Conservation (phyloP, 1,140 invertebrate genomes). For the Heliconius congener region DNA sequence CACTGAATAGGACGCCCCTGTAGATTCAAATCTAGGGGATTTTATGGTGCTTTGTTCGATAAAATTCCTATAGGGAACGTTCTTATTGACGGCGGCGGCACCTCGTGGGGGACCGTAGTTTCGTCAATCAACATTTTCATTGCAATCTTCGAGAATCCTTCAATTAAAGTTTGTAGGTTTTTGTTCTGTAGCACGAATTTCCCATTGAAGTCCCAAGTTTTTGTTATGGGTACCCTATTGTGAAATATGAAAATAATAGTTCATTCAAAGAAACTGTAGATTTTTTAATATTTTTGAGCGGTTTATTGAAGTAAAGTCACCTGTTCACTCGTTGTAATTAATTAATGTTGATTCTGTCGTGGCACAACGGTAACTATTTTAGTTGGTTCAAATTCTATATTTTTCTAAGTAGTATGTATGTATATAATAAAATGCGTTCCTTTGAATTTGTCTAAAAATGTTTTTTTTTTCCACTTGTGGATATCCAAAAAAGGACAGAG, state of each 20-base stretch:
- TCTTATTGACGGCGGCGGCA: conserved; percentile 30
- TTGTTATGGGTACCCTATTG: not conserved
- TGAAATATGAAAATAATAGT: conserved; percentile 12
- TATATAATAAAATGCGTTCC: no score
- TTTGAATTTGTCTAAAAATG: no score
- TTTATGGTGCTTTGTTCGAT: conserved; percentile 40
- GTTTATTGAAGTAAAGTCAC: conserved; percentile 8
- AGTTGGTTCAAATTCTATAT: no score
- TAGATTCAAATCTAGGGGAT: conserved; percentile 37
- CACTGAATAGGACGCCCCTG: conserved; percentile 37
- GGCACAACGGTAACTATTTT: no score
- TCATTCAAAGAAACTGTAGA: not conserved
- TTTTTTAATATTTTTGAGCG: conserved; percentile 6
- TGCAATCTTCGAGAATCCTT: conserved; percentile 26
- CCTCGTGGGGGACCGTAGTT: conserved; percentile 28
- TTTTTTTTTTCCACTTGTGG: no score
- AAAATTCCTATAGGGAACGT: conserved; percentile 32
- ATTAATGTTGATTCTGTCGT: not conserved
- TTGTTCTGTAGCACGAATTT: conserved; percentile 29
- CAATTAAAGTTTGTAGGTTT: conserved; percentile 36
- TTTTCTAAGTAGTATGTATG: no score
- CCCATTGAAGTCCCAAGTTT: conserved; percentile 13
- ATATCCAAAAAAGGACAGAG: no score
- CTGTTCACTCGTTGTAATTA: not conserved
- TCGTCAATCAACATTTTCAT: conserved; percentile 35